Conservation (phyloP, 2,113 vertebrate species). For the Heterochromis multidens region DNA sequence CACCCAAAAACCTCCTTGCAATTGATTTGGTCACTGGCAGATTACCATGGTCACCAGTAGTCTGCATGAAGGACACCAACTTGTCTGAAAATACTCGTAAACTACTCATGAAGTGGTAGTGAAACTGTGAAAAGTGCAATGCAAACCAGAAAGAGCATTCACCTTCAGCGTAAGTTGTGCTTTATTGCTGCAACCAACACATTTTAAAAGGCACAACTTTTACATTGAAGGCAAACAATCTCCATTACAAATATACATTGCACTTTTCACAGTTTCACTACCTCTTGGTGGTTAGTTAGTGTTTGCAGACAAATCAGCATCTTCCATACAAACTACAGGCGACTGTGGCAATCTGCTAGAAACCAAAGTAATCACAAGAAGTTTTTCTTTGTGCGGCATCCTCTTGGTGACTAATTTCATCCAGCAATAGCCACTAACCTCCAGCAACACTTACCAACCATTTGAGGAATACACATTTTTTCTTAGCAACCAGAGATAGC, state of each 20-base stretch:
- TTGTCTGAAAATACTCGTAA: background rate
- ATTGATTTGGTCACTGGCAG: background rate
- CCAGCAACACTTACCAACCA: background rate
- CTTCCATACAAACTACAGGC: background rate
- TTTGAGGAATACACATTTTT: background rate
- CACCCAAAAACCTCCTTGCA: fast-evolving
- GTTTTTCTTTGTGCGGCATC: background rate
- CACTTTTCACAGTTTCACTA: background rate
- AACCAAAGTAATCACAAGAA: background rate
- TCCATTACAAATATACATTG: background rate
- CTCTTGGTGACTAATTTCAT: background rate
- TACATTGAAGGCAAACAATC: fast-evolving
- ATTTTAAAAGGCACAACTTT: background rate
- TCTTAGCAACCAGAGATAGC: too few relatives aligned
- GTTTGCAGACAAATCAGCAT: background rate
- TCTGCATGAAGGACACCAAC: background rate
- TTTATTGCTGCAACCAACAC: background rate
- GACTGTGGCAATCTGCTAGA: background rate
- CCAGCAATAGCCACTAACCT: background rate
- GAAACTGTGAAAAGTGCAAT: background rate
- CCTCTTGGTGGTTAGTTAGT: background rate
- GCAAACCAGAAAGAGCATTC: background rate
- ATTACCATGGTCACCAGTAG: background rate
- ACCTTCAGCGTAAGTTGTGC: background rate
- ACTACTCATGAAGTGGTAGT: too few relatives aligned